phyloP scores from a whole-genome alignment of 1,140 invertebrate species.

The Drosophila nigrodunni region DNA sequence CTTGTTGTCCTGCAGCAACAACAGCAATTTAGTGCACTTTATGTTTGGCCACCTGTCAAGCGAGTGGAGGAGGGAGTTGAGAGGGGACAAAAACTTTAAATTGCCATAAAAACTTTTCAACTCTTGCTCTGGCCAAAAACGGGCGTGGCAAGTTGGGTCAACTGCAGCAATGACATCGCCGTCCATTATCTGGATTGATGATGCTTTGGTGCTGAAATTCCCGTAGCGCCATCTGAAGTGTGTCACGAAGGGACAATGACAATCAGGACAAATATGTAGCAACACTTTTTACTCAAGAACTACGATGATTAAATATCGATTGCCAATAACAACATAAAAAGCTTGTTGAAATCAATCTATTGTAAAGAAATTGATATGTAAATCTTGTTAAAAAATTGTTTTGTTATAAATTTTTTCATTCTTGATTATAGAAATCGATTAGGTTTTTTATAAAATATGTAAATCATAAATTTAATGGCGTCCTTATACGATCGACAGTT shows the following conservation, averaged over 20 bases:
- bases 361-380: not conserved
- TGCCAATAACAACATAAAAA: not conserved
- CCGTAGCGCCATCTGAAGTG: conserved; percentile 29
- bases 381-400: too few relatives aligned
- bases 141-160: conserved; percentile 49
- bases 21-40: conserved; percentile 29
- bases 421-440: too few relatives aligned
- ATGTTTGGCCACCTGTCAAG: conserved; percentile 33
- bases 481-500: not conserved
- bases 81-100: conserved; percentile 56
- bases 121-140: conserved; percentile 25
- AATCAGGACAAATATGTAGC: conserved; percentile 18
- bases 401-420: too few relatives aligned
- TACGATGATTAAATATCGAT: conserved; percentile 13
- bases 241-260: conserved; percentile 33
- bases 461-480: too few relatives aligned
- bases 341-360: not conserved
- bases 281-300: conserved; percentile 6
- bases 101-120: conserved; percentile 62
- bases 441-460: too few relatives aligned
- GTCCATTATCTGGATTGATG: conserved; percentile 65
- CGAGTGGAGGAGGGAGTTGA: conserved; percentile 22
- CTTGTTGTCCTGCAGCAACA: conserved; percentile 24
- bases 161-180: conserved; percentile 43
- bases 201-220: conserved; percentile 19